A percentile compares a stretch with the other conserved stretches of the same genome.
These are phyloP conservation scores for Oreochromis grahami DNA, from an alignment of 2,797 vertebrate species.

Conservation along the genomic window DNA sequence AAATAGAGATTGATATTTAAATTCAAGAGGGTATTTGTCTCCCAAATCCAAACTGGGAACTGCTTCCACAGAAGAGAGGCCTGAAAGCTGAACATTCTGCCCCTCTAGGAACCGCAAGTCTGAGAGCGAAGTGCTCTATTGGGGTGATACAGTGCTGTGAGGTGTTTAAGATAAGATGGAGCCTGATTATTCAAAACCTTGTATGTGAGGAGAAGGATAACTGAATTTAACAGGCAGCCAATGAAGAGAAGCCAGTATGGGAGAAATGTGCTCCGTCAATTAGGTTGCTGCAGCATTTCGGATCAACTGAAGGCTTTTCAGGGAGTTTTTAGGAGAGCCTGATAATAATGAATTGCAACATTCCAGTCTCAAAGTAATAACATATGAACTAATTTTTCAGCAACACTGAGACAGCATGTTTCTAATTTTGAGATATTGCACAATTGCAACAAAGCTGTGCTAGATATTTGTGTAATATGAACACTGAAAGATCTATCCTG, in stretches of 20 bases:
- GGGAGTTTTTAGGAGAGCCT: neutral
- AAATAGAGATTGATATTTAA: neutral
- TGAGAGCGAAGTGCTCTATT: rapidly evolving
- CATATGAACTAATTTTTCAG: neutral
- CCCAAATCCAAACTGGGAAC: neutral
- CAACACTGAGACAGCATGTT: neutral
- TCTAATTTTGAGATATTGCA: neutral
- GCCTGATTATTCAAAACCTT: neutral
- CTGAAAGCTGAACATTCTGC: neutral
- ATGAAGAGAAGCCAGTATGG: neutral
- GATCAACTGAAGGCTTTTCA: neutral
- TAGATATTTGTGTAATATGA: neutral
- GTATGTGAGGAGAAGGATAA: neutral
- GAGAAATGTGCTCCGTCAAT: neutral
- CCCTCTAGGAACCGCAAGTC: rapidly evolving
- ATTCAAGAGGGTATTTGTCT: neutral
- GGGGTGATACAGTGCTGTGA: neutral
- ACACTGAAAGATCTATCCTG: neutral
- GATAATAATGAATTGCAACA: neutral
- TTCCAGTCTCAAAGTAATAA: neutral
- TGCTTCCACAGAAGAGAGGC: neutral
- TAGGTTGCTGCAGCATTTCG: neutral
- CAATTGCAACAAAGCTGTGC: neutral
- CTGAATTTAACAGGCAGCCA: neutral
- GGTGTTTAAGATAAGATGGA: neutral